Percentiles rank a stretch among this genome's conserved stretches.
Conservation (phyloP, 2,888 invertebrate species). For the Meteorus colon region DNA sequence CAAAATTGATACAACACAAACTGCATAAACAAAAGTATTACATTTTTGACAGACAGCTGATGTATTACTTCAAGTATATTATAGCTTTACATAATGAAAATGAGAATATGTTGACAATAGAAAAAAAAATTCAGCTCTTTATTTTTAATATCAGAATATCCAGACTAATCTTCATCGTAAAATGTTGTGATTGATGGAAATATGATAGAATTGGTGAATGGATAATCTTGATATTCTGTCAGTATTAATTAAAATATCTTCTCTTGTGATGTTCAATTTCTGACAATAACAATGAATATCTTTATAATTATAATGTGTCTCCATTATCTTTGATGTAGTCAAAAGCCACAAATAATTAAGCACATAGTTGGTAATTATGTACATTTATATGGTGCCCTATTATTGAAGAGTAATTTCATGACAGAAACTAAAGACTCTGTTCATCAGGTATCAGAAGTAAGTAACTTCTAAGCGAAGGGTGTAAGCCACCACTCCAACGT, state of each 20-base stretch:
- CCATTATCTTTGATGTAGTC: conserved; percentile 2
- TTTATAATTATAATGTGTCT: conserved; percentile 8
- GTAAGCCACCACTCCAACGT: not conserved
- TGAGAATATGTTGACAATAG: no score
- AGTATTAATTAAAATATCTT: no score
- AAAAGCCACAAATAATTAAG: conserved; percentile 13
- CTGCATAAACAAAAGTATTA: not conserved
- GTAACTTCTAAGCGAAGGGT: conserved; percentile 1
- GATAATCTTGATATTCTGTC: no score
- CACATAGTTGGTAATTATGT: conserved; percentile 1
- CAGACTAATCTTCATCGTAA: no score
- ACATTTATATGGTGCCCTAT: not conserved
- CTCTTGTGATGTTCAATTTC: no score
- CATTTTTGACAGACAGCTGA: not conserved
- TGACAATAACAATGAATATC: not conserved
- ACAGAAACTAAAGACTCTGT: conserved; percentile 10
- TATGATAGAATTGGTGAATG: not conserved
- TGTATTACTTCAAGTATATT: not conserved
- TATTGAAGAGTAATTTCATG: not conserved
- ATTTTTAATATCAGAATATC: no score
- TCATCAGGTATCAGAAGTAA: conserved; percentile 18
- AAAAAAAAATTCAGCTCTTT: no score
- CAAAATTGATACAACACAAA: not conserved
- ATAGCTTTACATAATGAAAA: not conserved
- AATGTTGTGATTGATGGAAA: not conserved